Base-by-base conservation (phyloP, 2,113 vertebrate species). In the Phycodurus eques region DNA sequence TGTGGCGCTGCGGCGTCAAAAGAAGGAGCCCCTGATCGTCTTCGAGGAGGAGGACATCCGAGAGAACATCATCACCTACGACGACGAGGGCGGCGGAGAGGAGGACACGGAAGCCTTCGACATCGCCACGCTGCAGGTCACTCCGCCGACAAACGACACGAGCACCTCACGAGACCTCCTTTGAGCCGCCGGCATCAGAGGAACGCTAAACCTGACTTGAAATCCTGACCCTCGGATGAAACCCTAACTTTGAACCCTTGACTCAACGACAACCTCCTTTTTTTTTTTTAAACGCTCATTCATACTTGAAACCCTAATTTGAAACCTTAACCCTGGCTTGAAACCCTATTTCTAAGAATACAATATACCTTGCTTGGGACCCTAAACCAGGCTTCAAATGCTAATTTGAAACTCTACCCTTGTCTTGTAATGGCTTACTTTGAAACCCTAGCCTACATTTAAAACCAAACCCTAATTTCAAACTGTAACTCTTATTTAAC, bases 21-120 rank as follows among this genome's bases (percentile, higher is more conserved):
- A 98, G 91, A 99, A 99, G 75, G 97, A 99, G 60, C 96, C 97
- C 0, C 84, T 99, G 70, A 98, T 98, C 0, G 93, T 98, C 68
- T 98, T 98, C 44, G 98, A 99, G 77, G 98, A 99, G 80, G 98
- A 99, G 85, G 98, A 99, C 63, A 96, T 99, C 73, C 91, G 97
- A 5, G 98, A 99, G 88, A 99, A 99, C 77, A 99, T 99, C 71
- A 99, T 99, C 73, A 99, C 97, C 8, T 99, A 99, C 0, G 98
- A 99, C 0, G 98, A 99, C 0, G 98, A 99, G 82, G 98, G 98
- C 0, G 98, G 98, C 0, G 98, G 98, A 0, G 97, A 99, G 80
- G 98, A 99, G 83, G 98, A 99, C 86, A 99, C 98, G 0, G 97
- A 99, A 85, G 98, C 98, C 0, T 99, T 99, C 12, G 98, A 99